Percentiles rank a stretch among this genome's conserved stretches.
Evolutionary conservation across 2,888 invertebrate species (phyloP).

Genomic region (Tetrapedia diversipes): DNA sequence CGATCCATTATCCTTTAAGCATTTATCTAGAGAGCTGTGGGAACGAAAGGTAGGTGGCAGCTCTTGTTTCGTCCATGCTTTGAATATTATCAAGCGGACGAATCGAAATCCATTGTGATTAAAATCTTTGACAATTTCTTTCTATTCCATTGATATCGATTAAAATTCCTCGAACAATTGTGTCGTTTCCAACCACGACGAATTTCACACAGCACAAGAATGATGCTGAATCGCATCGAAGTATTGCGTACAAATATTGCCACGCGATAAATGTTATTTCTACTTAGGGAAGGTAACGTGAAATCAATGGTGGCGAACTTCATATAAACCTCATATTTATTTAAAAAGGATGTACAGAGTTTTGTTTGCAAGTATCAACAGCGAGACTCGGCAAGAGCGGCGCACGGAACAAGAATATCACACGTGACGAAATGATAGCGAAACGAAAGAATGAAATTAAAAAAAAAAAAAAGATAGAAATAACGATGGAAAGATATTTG

Average conservation of each 20-base stretch:
- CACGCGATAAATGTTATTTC: too few species aligned
- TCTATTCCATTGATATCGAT: too few species aligned
- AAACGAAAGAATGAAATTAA: slow-evolving; percentile 55
- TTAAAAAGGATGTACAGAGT: slow-evolving; percentile 83
- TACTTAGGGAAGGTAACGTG: too few species aligned
- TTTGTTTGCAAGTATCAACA: slow-evolving; percentile 82
- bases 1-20: neutral
- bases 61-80: neutral
- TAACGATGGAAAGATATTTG: slow-evolving; percentile 17
- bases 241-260: too few species aligned
- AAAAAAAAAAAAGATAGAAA: slow-evolving; percentile 20
- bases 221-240: too few species aligned
- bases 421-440: slow-evolving; percentile 72
- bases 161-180: too few species aligned
- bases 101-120: too few species aligned
- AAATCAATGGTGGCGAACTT: slow-evolving; percentile 24
- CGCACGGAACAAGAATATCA: slow-evolving; percentile 81
- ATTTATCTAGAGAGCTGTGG: too few species aligned
- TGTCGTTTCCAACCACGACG: too few species aligned
- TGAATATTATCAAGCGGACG: neutral
- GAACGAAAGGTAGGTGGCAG: neutral
- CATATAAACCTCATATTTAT: slow-evolving; percentile 83
- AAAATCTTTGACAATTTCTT: too few species aligned
- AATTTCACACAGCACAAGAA: too few species aligned
- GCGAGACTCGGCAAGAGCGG: slow-evolving; percentile 82